These are phyloP conservation scores for Xestia ashworthii DNA, from an alignment of 2,888 invertebrate genomes.

Conservation along the genomic window DNA sequence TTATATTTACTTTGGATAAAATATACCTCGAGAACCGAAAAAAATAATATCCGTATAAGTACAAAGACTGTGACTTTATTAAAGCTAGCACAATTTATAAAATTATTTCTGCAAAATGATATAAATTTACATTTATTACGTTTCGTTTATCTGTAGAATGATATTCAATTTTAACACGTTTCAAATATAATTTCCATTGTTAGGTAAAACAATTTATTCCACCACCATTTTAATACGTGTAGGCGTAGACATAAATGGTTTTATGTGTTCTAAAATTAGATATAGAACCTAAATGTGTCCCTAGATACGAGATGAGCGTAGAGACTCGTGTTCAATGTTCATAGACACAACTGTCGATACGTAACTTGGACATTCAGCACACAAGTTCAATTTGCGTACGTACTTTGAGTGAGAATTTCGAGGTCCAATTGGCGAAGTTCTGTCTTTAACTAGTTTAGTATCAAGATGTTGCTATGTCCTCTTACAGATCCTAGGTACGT, in stretches of 20 bases:
- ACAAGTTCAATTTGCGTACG: slow-evolving; percentile 49
- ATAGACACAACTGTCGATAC: slow-evolving; percentile 10
- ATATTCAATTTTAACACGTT: slow-evolving; percentile 23
- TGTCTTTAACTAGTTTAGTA: slow-evolving; percentile 33
- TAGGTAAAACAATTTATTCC: slow-evolving; percentile 13
- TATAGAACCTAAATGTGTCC: not conserved
- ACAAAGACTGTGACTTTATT: slow-evolving; percentile 3
- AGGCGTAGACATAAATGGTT: slow-evolving; percentile 14
- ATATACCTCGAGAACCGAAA: not conserved
- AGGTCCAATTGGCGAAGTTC: slow-evolving; percentile 37
- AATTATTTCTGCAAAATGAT: slow-evolving; percentile 13
- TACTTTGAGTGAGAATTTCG: slow-evolving; percentile 35
- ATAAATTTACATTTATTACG: slow-evolving; percentile 1
- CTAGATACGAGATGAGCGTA: not conserved
- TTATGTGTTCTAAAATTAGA: not conserved
- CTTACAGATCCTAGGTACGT: slow-evolving; percentile 3
- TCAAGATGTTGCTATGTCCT: slow-evolving; percentile 31
- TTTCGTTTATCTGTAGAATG: not conserved
- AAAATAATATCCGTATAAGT: slow-evolving; percentile 8
- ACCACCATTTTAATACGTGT: slow-evolving; percentile 3
- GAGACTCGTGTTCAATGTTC: not conserved
- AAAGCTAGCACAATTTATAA: slow-evolving; percentile 1
- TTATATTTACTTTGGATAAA: not conserved
- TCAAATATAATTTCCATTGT: slow-evolving; percentile 12
- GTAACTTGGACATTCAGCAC: slow-evolving; percentile 5